Evolutionary conservation across 1,140 invertebrate genomes (phyloP).

Genomic region (Phymastichus coffea): DNA sequence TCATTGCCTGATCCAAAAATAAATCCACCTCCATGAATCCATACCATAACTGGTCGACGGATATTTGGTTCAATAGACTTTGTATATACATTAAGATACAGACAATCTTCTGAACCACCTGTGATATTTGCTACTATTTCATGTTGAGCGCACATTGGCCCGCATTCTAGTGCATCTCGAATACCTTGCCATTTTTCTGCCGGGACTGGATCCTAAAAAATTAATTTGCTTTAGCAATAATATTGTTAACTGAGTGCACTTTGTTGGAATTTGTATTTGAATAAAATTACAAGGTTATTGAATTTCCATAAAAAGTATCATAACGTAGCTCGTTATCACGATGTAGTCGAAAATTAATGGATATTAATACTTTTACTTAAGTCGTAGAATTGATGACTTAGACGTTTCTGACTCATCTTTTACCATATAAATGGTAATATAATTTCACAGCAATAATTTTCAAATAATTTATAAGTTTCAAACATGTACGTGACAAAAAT

Average conservation of each 20-base stretch:
- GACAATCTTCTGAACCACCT: slow-evolving; percentile 65
- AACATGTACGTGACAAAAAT: too few species aligned
- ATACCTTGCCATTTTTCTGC: slow-evolving; percentile 59
- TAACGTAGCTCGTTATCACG: too few species aligned
- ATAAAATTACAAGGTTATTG: background rate
- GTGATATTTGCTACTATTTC: slow-evolving; percentile 1
- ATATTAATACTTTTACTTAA: too few species aligned
- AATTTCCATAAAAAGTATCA: too few species aligned
- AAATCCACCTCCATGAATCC: slow-evolving; percentile 69
- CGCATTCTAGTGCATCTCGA: slow-evolving; percentile 58
- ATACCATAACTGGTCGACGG: slow-evolving; percentile 64
- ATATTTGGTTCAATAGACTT: slow-evolving; percentile 39
- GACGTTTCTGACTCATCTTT: too few species aligned
- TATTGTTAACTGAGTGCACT: background rate
- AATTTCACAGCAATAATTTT: too few species aligned
- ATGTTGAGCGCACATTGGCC: slow-evolving; percentile 55
- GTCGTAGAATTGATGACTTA: too few species aligned
- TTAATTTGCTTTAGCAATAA: background rate
- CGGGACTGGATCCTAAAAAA: slow-evolving; percentile 60
- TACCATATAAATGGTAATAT: too few species aligned
- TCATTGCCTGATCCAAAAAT: slow-evolving; percentile 52
- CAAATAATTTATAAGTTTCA: too few species aligned
- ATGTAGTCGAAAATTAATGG: too few species aligned
- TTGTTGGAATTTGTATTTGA: background rate
- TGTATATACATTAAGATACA: slow-evolving; percentile 80